These are phyloP conservation scores for Drosophila sp. DNA, from an alignment of 1,140 invertebrate genomes.

Conservation along the genomic window DNA sequence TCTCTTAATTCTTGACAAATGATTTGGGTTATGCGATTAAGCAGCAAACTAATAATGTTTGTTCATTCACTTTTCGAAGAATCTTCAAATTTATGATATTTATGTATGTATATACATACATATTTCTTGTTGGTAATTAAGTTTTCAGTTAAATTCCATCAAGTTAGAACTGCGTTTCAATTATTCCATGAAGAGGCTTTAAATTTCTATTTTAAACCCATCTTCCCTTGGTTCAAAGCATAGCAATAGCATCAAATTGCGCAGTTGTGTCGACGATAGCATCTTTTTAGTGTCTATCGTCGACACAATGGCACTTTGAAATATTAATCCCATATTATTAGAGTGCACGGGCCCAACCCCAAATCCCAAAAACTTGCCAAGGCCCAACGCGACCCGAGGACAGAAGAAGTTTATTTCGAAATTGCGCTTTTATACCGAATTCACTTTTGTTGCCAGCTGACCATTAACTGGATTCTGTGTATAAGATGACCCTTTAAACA, in stretches of 20 bases:
- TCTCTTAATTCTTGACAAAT: constrained; percentile 56
- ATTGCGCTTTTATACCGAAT: constrained; percentile 11
- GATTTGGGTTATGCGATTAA: constrained; percentile 69
- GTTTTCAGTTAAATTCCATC: background rate
- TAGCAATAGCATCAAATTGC: constrained; percentile 5
- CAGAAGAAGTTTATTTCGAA: constrained; percentile 42
- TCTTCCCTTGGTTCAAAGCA: background rate
- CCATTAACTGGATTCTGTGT: constrained; percentile 49
- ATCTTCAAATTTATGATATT: constrained; percentile 10
- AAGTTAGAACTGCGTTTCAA: constrained; percentile 3
- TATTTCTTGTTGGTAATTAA: background rate
- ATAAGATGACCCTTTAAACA: background rate
- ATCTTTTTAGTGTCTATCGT: constrained; percentile 12
- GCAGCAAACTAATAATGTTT: constrained; percentile 24
- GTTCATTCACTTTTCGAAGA: constrained; percentile 3
- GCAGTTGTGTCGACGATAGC: constrained; percentile 15
- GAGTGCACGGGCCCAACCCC: constrained; percentile 54
- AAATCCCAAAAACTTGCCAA: constrained; percentile 1
- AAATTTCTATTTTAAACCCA: constrained; percentile 10
- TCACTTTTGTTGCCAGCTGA: constrained; percentile 38
- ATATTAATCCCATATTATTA: constrained; percentile 80
- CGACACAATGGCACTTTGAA: constrained; percentile 58
- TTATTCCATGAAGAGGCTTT: background rate
- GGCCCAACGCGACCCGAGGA: background rate
- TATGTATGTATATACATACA: background rate